phyloP scores from a whole-genome alignment of 1,140 invertebrate genomes.

The Meloidogyne floridensis region DNA sequence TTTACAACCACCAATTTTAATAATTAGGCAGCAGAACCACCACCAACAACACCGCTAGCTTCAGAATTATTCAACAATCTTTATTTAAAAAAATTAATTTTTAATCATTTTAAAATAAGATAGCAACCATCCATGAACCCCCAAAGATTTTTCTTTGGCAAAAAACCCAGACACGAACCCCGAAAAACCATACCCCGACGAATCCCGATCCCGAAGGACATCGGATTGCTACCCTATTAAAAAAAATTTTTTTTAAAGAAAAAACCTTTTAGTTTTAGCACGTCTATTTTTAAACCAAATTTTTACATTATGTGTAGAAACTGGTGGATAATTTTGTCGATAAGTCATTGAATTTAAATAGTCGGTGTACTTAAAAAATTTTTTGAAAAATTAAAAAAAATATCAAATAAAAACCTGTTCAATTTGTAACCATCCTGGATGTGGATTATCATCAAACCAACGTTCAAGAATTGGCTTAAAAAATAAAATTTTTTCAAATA shows the following conservation, averaged over 20 bases:
- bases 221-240: too few relatives aligned
- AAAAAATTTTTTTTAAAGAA: neutral
- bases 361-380: slow-evolving; percentile 50
- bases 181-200: too few relatives aligned
- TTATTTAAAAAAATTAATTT: neutral
- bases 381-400: neutral
- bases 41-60: neutral
- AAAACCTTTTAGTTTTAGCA: slow-evolving; percentile 58
- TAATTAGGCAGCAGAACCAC: neutral
- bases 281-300: slow-evolving; percentile 65
- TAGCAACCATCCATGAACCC: too few relatives aligned
- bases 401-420: slow-evolving; percentile 42
- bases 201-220: too few relatives aligned
- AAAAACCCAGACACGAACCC: too few relatives aligned
- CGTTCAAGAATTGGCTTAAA: slow-evolving; percentile 53
- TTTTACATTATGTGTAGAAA: slow-evolving; percentile 63
- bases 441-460: slow-evolving; percentile 62
- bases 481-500: slow-evolving; percentile 17
- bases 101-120: too few relatives aligned
- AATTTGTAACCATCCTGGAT: slow-evolving; percentile 64
- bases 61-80: neutral
- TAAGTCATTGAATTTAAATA: slow-evolving; percentile 54
- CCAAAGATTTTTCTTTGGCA: too few relatives aligned
- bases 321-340: slow-evolving; percentile 62
- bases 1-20: neutral